Conservation (phyloP, 2,797 vertebrate genomes). For the Saxicola maurus region DNA sequence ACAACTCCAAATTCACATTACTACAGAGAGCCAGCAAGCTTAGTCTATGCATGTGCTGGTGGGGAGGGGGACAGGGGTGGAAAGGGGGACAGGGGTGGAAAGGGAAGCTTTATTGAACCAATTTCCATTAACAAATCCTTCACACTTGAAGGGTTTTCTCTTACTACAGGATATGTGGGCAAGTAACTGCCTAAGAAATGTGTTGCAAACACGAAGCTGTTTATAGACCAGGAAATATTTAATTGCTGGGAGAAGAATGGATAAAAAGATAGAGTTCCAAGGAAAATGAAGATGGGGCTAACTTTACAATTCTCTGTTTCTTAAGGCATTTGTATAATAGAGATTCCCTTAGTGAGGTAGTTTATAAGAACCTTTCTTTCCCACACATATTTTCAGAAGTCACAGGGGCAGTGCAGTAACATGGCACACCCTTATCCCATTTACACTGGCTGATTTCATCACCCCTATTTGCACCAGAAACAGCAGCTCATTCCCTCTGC, state of each 20-base stretch:
- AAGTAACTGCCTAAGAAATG: neutral
- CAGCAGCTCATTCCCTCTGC: neutral
- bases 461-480: neutral
- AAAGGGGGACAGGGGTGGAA: neutral
- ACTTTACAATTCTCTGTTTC: neutral
- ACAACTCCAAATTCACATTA: conserved; percentile 24
- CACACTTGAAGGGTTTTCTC: conserved; percentile 38
- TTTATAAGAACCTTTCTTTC: neutral
- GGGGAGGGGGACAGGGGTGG: too few relatives aligned
- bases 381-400: neutral
- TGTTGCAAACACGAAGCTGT: neutral
- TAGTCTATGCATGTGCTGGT: neutral
- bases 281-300: neutral
- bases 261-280: neutral
- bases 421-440: neutral
- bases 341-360: neutral
- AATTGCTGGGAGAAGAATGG: neutral
- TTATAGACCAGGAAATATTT: conserved; percentile 42
- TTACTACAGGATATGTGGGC: conserved; percentile 15
- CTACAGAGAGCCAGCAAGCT: conserved; percentile 16
- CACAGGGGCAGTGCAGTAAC: neutral
- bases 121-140: conserved; percentile 45
- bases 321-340: neutral
- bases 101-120: neutral
- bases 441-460: neutral